These are phyloP conservation scores for Latheticus oryzae DNA, from an alignment of 2,888 invertebrate species.

Conservation along the genomic window DNA sequence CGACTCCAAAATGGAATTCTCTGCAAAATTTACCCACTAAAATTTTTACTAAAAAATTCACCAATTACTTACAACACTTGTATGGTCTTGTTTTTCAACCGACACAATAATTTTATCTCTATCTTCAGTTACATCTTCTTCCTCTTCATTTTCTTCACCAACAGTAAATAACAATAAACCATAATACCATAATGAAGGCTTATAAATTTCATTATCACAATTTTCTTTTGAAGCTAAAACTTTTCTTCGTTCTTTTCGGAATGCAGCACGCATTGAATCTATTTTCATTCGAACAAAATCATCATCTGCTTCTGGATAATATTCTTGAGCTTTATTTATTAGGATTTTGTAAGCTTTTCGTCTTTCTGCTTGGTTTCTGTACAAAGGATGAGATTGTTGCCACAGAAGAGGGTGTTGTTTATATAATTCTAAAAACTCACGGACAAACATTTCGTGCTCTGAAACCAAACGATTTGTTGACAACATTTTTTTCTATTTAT, in stretches of 20 bases:
- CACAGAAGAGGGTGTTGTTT: conserved; percentile 48
- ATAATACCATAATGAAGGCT: conserved; percentile 54
- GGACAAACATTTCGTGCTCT: conserved; percentile 48
- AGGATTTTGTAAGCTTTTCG: conserved; percentile 46
- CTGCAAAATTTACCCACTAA: conserved; percentile 34
- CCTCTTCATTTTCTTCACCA: conserved; percentile 46
- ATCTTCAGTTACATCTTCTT: conserved; percentile 3
- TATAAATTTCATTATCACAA: conserved; percentile 43
- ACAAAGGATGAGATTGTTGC: conserved; percentile 50
- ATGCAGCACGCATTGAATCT: conserved; percentile 47
- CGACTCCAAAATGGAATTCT: conserved; percentile 49
- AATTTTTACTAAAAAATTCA: conserved; percentile 4
- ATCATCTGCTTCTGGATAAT: conserved; percentile 50
- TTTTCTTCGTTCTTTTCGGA: conserved; percentile 51
- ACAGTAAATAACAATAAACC: conserved; percentile 49
- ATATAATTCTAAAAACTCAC: conserved; percentile 47
- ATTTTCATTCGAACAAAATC: conserved; percentile 50
- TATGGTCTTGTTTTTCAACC: too few species aligned
- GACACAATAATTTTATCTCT: too few species aligned
- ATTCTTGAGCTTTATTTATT: conserved; percentile 45
- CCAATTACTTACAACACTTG: conserved; percentile 35
- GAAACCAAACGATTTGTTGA: too few species aligned
- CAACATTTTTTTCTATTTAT: too few species aligned
- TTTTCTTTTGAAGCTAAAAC: conserved; percentile 45
- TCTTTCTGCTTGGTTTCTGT: conserved; percentile 47